Evolutionary conservation across 2,888 invertebrate genomes (phyloP).

Genomic region (Pristionchus maxplancki): DNA sequence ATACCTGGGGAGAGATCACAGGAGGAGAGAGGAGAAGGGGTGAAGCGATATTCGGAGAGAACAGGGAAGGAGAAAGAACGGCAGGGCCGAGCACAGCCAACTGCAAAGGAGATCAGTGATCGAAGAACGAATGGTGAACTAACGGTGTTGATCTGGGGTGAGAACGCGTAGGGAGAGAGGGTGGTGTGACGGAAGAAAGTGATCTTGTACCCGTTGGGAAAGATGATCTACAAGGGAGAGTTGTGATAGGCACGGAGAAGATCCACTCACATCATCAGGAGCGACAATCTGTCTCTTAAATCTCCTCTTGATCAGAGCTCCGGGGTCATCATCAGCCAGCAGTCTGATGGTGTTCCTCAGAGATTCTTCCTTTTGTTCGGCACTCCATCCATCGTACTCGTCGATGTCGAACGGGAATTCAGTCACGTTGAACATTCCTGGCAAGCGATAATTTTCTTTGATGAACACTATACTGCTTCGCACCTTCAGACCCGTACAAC

Average conservation of each 20-base stretch:
- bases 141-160: conserved; percentile 51
- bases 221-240: neutral
- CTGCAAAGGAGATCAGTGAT: conserved; percentile 49
- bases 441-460: neutral
- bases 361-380: conserved; percentile 61
- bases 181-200: conserved; percentile 50
- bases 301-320: conserved; percentile 21
- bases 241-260: neutral
- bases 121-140: neutral
- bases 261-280: conserved; percentile 21
- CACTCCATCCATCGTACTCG: conserved; percentile 57
- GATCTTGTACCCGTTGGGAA: conserved; percentile 30
- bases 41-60: conserved; percentile 66
- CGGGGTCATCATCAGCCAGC: conserved; percentile 52
- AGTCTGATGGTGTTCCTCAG: conserved; percentile 54
- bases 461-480: neutral
- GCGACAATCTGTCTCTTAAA: neutral
- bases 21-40: conserved; percentile 66
- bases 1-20: conserved; percentile 65
- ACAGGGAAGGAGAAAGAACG: conserved; percentile 66
- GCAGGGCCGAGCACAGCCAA: conserved; percentile 65
- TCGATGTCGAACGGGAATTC: conserved; percentile 65
- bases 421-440: conserved; percentile 53
- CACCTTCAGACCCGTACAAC: conserved; percentile 66
- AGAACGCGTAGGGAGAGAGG: conserved; percentile 56